phyloP scores from a whole-genome alignment of 53 echinoderm and acorn worm species.

The Arbacia lixula region DNA sequence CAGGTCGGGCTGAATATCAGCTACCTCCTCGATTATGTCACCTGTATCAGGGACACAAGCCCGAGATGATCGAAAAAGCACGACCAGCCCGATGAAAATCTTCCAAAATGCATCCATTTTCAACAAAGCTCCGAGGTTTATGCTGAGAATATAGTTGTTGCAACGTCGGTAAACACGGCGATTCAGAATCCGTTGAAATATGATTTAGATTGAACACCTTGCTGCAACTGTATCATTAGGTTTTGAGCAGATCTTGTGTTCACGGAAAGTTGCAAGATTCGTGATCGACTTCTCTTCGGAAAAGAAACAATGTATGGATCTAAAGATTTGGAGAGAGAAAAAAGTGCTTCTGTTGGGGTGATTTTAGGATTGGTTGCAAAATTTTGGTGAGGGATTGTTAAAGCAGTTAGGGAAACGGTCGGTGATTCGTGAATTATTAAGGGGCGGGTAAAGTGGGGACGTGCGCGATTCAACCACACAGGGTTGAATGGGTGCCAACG shows the following conservation, averaged over 20 bases:
- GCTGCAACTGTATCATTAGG: no score
- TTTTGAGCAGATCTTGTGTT: no score
- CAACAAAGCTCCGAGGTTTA: background rate
- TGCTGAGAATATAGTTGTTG: background rate
- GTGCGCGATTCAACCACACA: background rate
- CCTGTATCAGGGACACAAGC: background rate
- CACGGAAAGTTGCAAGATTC: no score
- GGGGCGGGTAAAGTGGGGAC: background rate
- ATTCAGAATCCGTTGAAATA: no score
- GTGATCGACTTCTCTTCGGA: no score
- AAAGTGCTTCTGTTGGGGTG: no score
- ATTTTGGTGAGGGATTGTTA: background rate
- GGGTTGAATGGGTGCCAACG: slow-evolving; percentile 34
- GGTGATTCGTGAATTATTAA: no score
- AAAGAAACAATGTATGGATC: no score
- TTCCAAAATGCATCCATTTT: background rate
- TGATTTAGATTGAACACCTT: no score
- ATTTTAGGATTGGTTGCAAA: background rate
- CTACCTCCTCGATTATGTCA: background rate
- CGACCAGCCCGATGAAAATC: background rate
- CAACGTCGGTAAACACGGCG: background rate
- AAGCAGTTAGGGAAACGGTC: no score
- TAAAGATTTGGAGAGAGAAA: no score
- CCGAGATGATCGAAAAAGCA: background rate
- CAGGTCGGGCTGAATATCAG: background rate